Evolutionary conservation across 2,888 invertebrate species (phyloP).

Genomic region (Hofmannophila pseudospretella): DNA sequence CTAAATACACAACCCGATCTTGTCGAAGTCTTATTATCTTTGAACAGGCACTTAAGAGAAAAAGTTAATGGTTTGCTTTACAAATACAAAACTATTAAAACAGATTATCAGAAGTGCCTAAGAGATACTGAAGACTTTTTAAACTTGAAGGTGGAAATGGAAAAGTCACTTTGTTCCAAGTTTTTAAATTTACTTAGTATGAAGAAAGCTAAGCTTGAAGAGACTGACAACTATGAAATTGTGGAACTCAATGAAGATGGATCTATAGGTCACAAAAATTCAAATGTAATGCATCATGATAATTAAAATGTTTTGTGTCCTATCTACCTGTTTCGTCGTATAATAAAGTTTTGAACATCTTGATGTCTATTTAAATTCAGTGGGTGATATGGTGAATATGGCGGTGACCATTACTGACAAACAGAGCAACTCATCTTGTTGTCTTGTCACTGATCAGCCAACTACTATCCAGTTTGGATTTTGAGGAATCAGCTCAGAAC

Average conservation of each 20-base stretch:
- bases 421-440: no score
- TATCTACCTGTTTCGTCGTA: background rate
- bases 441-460: no score
- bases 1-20: slow-evolving; percentile 36
- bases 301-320: background rate
- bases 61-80: slow-evolving; percentile 29
- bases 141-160: slow-evolving; percentile 56
- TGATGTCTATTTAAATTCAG: no score
- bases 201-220: slow-evolving; percentile 21
- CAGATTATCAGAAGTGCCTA: slow-evolving; percentile 46
- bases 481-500: no score
- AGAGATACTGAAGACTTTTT: slow-evolving; percentile 57
- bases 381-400: no score
- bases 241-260: background rate
- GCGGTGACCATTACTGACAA: no score
- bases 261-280: background rate
- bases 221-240: background rate
- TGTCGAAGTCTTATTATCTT: slow-evolving; percentile 40
- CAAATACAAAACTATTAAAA: slow-evolving; percentile 32
- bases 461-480: no score
- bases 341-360: no score
- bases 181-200: slow-evolving; percentile 40
- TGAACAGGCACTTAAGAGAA: slow-evolving; percentile 41
- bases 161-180: slow-evolving; percentile 47
- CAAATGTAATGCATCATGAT: background rate